Evolutionary conservation across 2,888 invertebrate genomes (phyloP).

Genomic region (Glaucopsyche alexis): DNA sequence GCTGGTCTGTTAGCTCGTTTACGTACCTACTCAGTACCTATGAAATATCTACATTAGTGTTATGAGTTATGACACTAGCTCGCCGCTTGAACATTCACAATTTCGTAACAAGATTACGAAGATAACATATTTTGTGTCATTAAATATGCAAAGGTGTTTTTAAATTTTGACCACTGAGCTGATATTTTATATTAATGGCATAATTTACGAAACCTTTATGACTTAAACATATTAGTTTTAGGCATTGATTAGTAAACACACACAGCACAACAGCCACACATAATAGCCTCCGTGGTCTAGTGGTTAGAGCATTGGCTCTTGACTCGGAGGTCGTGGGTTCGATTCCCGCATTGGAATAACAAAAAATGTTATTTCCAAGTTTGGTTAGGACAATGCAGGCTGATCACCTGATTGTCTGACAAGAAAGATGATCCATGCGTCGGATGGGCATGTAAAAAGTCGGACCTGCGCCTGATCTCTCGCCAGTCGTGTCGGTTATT

Average conservation of each 20-base stretch:
- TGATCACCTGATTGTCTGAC: too few relatives aligned
- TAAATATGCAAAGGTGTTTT: conserved; percentile 15
- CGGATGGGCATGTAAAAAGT: too few relatives aligned
- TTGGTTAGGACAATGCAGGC: too few relatives aligned
- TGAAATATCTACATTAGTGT: background rate
- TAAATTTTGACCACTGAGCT: background rate
- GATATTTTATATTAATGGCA: background rate
- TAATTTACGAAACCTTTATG: background rate
- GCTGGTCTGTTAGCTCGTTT: background rate
- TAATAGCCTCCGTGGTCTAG: too few relatives aligned
- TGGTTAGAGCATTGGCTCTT: too few relatives aligned
- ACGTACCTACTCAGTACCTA: background rate
- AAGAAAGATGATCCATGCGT: too few relatives aligned
- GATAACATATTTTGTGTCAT: conserved; percentile 4
- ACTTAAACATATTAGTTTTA: background rate
- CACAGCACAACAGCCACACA: too few relatives aligned
- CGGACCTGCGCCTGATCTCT: too few relatives aligned
- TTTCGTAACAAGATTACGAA: conserved; percentile 24
- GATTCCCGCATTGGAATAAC: too few relatives aligned
- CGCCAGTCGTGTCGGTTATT: too few relatives aligned
- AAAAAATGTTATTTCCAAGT: too few relatives aligned
- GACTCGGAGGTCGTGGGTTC: too few relatives aligned
- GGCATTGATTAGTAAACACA: background rate
- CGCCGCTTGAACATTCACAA: conserved; percentile 3
- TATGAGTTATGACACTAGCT: background rate